These are phyloP conservation scores for Lithophane ornitopus DNA, from an alignment of 2,888 invertebrate species.

Conservation along the genomic window DNA sequence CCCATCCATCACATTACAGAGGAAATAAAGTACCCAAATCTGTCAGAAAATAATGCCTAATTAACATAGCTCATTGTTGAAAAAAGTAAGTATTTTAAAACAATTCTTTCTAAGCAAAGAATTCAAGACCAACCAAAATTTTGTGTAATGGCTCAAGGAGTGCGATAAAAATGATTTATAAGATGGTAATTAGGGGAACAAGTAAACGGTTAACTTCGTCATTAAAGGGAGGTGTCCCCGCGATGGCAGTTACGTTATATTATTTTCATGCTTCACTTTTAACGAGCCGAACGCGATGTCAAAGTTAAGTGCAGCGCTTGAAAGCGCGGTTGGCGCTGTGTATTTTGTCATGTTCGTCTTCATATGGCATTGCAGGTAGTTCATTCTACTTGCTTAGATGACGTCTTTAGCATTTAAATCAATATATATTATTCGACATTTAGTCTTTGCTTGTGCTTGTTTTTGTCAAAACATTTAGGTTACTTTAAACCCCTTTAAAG, in stretches of 20 bases:
- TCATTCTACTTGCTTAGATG: neutral
- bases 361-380: neutral
- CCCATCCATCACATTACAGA: constrained; percentile 52
- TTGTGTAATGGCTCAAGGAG: constrained; percentile 71
- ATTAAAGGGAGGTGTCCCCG: constrained; percentile 48
- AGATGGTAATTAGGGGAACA: constrained; percentile 73
- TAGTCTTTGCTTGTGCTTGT: neutral
- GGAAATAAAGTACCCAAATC: constrained; percentile 48
- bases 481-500: too few relatives aligned
- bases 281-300: constrained; percentile 43
- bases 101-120: constrained; percentile 34
- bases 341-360: constrained; percentile 5
- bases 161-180: constrained; percentile 82
- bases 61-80: constrained; percentile 56
- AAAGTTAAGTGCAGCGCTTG: constrained; percentile 44
- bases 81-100: constrained; percentile 40
- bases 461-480: neutral
- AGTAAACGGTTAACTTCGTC: constrained; percentile 52
- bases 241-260: constrained; percentile 28
- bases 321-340: constrained; percentile 4
- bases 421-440: neutral
- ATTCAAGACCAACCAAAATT: constrained; percentile 62
- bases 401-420: neutral
- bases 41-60: constrained; percentile 51
- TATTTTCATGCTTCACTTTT: constrained; percentile 50